Evolutionary conservation across 53 echinoderm and acorn worm species (phyloP).

Genomic region (Echinarachnius parma): DNA sequence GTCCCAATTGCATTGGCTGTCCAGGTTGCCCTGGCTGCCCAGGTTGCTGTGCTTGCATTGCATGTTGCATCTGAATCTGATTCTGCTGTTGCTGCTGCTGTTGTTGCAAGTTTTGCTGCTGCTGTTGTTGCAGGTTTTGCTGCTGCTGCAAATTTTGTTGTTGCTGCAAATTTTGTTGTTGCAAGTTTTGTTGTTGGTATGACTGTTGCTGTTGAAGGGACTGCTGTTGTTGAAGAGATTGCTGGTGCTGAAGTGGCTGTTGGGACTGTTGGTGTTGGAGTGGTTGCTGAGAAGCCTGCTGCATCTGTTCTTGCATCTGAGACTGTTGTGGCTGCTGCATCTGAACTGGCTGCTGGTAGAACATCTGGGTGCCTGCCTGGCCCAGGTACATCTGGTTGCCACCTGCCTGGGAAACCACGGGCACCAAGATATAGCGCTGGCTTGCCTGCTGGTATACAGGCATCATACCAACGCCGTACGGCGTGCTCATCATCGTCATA

Average conservation of each 20-base stretch:
- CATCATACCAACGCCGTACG: conserved; percentile 20
- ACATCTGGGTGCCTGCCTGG: conserved; percentile 19
- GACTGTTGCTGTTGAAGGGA: conserved; percentile 11
- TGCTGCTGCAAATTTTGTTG: conserved; percentile 1
- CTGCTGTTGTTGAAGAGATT: neutral
- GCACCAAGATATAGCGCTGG: neutral
- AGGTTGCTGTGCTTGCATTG: conserved; percentile 48
- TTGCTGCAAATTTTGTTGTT: neutral
- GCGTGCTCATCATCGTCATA: conserved; percentile 15
- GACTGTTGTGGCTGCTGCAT: neutral
- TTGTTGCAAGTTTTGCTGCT: neutral
- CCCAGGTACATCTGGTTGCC: conserved; percentile 35
- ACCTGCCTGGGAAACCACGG: conserved; percentile 26
- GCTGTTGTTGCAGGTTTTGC: neutral
- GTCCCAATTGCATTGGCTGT: conserved; percentile 7
- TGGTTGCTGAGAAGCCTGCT: neutral
- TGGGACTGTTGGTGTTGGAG: conserved; percentile 28
- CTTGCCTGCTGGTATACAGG: conserved; percentile 14
- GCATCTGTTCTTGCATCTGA: conserved; percentile 14
- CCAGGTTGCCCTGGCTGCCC: conserved; percentile 2
- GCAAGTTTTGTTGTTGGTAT: conserved; percentile 22
- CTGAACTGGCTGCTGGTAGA: conserved; percentile 21
- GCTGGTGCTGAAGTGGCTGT: conserved; percentile 12
- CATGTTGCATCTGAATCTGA: conserved; percentile 16
- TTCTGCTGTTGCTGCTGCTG: conserved; percentile 27